phyloP scores from a whole-genome alignment of 2,888 invertebrate genomes.

The Andrena camellia region DNA sequence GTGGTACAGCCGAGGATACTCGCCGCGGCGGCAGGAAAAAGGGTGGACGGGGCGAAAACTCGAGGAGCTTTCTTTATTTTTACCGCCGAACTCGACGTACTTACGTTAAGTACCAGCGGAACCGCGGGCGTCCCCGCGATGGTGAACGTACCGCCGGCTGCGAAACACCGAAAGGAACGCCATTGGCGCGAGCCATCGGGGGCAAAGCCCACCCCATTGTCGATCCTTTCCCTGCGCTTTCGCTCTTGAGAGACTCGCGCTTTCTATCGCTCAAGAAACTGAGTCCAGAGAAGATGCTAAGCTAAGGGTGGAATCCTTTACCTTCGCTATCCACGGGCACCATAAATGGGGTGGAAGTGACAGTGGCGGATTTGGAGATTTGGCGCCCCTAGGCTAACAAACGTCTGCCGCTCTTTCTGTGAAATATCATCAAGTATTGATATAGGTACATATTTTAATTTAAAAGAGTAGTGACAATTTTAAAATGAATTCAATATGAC shows the following conservation, averaged over 20 bases:
- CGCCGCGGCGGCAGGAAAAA: constrained; percentile 27
- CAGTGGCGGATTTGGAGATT: no score
- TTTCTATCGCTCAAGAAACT: not conserved
- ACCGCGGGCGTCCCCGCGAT: constrained; percentile 50
- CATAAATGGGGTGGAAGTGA: no score
- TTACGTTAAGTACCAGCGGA: constrained; percentile 79
- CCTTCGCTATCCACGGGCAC: no score
- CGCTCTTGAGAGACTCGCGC: no score
- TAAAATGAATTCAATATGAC: no score
- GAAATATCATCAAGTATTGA: no score
- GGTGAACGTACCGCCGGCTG: constrained; percentile 37
- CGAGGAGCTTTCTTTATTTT: constrained; percentile 76
- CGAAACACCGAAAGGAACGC: constrained; percentile 48
- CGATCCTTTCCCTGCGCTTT: not conserved
- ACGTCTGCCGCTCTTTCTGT: no score
- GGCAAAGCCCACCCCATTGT: not conserved
- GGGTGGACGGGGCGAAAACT: constrained; percentile 62
- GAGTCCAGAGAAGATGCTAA: no score
- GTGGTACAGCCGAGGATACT: constrained; percentile 54
- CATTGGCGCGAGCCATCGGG: constrained; percentile 45
- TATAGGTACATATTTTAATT: no score
- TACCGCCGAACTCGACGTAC: constrained; percentile 73
- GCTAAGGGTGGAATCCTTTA: no score
- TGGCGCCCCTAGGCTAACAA: no score
- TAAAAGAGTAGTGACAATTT: no score